Conservation (phyloP, 2,113 vertebrate genomes). For the Typhlomys cinereus region DNA sequence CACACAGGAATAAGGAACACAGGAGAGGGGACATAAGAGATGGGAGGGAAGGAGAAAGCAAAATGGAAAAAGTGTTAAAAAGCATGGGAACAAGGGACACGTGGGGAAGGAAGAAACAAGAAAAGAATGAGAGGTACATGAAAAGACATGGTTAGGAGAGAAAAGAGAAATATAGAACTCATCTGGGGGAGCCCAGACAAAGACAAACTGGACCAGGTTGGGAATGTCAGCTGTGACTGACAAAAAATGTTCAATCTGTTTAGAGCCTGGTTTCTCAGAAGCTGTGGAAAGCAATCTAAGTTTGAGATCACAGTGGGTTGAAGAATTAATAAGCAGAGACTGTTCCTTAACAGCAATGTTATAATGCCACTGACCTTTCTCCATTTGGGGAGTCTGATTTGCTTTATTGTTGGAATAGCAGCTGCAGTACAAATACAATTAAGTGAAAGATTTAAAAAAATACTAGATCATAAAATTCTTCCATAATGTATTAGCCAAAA, state of each 20-base stretch:
- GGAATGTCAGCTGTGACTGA: not conserved
- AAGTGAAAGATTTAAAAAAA: not conserved
- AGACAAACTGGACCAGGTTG: not conserved
- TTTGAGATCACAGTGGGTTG: not conserved
- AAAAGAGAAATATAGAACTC: not conserved
- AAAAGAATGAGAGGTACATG: not conserved
- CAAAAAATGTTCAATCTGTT: not conserved
- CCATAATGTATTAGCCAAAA: conserved; percentile 3
- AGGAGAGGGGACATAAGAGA: not conserved
- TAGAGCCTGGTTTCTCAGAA: conserved; percentile 19
- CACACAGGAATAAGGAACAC: not conserved
- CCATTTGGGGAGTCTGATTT: not conserved
- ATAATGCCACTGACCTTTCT: not conserved
- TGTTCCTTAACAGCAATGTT: not conserved
- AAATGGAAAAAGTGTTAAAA: not conserved
- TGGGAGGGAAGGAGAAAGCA: too few relatives aligned
- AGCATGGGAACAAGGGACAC: not conserved
- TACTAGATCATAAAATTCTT: conserved; percentile 32
- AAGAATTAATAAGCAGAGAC: conserved; percentile 22
- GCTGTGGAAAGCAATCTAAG: not conserved
- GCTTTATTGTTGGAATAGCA: conserved; percentile 29
- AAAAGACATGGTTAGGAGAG: not conserved
- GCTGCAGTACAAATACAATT: not conserved
- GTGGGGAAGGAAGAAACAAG: not conserved
- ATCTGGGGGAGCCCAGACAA: not conserved